Conservation (phyloP, 1,140 invertebrate genomes). For the Amphibalanus amphitrite region DNA sequence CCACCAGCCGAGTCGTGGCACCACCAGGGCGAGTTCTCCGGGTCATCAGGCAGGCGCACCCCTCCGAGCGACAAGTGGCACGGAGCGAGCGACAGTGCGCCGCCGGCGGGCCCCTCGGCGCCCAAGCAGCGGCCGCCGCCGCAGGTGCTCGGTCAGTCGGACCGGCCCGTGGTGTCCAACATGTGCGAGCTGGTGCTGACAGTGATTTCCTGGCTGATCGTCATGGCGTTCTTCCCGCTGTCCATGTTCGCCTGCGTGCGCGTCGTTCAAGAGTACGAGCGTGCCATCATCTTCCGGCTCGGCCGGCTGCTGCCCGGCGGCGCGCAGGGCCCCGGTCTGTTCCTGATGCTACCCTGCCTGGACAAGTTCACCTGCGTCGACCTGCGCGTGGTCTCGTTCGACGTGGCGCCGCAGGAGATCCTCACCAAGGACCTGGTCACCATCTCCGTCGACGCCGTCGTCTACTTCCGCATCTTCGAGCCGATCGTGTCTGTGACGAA, state of each 20-base stretch:
- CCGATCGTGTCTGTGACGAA: slow-evolving; percentile 4
- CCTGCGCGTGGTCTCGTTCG: slow-evolving; percentile 33
- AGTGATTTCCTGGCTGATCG: slow-evolving; percentile 63
- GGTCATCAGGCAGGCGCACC: background rate
- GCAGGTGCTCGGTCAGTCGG: background rate
- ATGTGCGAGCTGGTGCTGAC: slow-evolving; percentile 41
- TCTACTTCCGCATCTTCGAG: slow-evolving; percentile 5
- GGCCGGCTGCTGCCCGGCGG: slow-evolving; percentile 71
- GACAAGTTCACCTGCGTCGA: slow-evolving; percentile 65
- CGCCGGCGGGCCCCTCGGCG: too few relatives aligned
- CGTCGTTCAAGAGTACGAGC: slow-evolving; percentile 80
- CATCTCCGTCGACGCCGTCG: slow-evolving; percentile 19
- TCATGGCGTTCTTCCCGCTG: slow-evolving; percentile 78
- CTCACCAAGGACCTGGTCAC: slow-evolving; percentile 35
- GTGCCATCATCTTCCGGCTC: slow-evolving; percentile 74
- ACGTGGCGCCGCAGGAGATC: slow-evolving; percentile 36
- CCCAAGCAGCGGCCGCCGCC: background rate
- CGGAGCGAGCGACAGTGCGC: too few relatives aligned
- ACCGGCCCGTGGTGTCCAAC: background rate
- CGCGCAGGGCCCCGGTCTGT: slow-evolving; percentile 76
- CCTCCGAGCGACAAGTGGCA: background rate
- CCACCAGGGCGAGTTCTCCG: background rate
- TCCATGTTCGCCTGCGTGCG: slow-evolving; percentile 38
- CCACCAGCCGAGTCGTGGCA: background rate
- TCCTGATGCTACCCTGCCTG: slow-evolving; percentile 78